phyloP scores from a whole-genome alignment of 2,113 vertebrate species.

The Pelobates fuscus region DNA sequence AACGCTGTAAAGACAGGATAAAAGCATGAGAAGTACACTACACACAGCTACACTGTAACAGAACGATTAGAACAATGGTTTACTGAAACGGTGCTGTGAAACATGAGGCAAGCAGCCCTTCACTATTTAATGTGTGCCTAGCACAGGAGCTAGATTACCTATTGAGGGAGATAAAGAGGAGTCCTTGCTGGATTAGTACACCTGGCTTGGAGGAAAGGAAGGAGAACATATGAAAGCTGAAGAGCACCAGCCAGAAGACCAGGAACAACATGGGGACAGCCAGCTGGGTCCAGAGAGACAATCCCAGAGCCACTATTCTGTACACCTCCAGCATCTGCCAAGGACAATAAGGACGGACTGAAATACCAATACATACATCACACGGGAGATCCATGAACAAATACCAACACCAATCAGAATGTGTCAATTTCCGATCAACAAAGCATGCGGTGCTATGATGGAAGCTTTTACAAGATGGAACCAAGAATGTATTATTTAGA shows the following conservation, averaged over 20 bases:
- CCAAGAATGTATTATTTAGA: no score
- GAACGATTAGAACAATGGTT: not conserved
- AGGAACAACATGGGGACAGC: conserved; percentile 78
- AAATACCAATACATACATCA: no score
- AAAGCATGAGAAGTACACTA: not conserved
- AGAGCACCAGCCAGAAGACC: conserved; percentile 81
- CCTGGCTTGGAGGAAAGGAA: conserved; percentile 57
- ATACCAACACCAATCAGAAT: not conserved
- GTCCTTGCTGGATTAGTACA: conserved; percentile 66
- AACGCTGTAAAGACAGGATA: conserved; percentile 60
- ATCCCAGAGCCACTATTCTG: conserved; percentile 70
- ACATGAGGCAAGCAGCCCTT: not conserved
- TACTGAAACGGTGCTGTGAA: not conserved
- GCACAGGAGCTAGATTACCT: conserved; percentile 68
- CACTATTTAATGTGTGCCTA: not conserved
- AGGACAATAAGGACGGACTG: not conserved
- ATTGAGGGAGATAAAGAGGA: conserved; percentile 76
- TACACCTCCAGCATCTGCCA: conserved; percentile 72
- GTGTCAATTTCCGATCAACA: no score
- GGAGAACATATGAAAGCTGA: conserved; percentile 70
- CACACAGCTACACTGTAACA: not conserved
- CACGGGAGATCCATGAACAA: no score
- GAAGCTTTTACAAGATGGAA: no score
- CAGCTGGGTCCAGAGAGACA: conserved; percentile 81
- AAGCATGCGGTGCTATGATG: no score